Evolutionary conservation across 2,888 invertebrate genomes (phyloP).

Genomic region (Trilocha varians): DNA sequence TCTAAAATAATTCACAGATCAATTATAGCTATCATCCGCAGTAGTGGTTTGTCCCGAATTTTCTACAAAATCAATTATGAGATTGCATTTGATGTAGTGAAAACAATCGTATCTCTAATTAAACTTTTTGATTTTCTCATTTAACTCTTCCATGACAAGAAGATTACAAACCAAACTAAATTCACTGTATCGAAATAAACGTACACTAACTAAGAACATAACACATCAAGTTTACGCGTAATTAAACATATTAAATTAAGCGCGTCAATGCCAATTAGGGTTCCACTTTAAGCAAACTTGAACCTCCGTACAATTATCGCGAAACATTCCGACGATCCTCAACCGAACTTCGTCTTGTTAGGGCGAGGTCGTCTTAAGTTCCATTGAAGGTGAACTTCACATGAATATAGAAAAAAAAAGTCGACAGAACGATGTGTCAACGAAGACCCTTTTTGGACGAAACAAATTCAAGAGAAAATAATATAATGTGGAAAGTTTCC

Average conservation of each 20-base stretch:
- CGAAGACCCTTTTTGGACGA: not conserved
- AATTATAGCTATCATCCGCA: too few relatives aligned
- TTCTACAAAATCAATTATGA: too few relatives aligned
- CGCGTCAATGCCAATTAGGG: conserved; percentile 6
- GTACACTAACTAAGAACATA: not conserved
- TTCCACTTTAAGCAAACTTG: not conserved
- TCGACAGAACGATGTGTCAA: not conserved
- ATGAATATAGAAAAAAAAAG: not conserved
- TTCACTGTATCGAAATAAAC: too few relatives aligned
- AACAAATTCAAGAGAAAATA: not conserved
- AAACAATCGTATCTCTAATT: too few relatives aligned
- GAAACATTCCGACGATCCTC: not conserved
- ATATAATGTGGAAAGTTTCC: not conserved
- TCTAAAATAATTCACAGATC: too few relatives aligned
- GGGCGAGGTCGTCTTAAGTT: not conserved
- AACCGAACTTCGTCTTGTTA: not conserved
- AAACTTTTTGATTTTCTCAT: too few relatives aligned
- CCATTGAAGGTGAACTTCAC: not conserved
- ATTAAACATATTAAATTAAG: conserved; percentile 6
- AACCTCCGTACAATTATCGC: not conserved
- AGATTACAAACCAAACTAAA: too few relatives aligned
- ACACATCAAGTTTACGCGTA: not conserved
- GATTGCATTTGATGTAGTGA: too few relatives aligned
- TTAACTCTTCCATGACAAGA: too few relatives aligned
- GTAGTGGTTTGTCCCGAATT: too few relatives aligned